These are phyloP conservation scores for Grammomys surdaster DNA, from an alignment of 2,113 vertebrate genomes.

Conservation along the genomic window DNA sequence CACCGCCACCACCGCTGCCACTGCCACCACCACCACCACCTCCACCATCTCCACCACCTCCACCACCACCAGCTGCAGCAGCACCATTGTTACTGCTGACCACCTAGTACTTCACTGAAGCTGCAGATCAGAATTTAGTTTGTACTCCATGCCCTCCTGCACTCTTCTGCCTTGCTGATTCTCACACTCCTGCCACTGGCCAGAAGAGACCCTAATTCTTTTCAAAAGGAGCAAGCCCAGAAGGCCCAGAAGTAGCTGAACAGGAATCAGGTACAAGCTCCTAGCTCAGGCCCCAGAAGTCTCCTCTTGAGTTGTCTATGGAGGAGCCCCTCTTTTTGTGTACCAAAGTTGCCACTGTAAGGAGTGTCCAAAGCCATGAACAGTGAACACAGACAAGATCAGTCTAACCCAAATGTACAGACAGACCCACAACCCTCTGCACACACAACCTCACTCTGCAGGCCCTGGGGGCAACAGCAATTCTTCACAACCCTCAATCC, in stretches of 20 bases:
- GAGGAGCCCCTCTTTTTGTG: slow-evolving; percentile 58
- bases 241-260: slow-evolving; percentile 42
- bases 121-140: not conserved
- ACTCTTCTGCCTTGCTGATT: not conserved
- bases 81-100: not conserved
- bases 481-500: not conserved
- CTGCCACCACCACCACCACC: too few relatives aligned
- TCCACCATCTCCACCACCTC: too few relatives aligned
- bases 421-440: not conserved
- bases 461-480: not conserved
- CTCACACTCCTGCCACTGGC: not conserved
- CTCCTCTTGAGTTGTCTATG: slow-evolving; percentile 36
- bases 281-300: slow-evolving; percentile 61
- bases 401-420: slow-evolving; percentile 31
- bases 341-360: slow-evolving; percentile 51
- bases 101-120: not conserved
- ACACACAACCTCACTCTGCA: not conserved
- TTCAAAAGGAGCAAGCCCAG: slow-evolving; percentile 51
- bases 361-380: slow-evolving; percentile 56
- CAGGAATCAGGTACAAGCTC: slow-evolving; percentile 1
- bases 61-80: too few relatives aligned
- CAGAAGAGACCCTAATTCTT: slow-evolving; percentile 69
- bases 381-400: slow-evolving; percentile 35
- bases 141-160: not conserved
- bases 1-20: not conserved